phyloP scores from a whole-genome alignment of 2,113 vertebrate genomes.

The Panthera tigris region DNA sequence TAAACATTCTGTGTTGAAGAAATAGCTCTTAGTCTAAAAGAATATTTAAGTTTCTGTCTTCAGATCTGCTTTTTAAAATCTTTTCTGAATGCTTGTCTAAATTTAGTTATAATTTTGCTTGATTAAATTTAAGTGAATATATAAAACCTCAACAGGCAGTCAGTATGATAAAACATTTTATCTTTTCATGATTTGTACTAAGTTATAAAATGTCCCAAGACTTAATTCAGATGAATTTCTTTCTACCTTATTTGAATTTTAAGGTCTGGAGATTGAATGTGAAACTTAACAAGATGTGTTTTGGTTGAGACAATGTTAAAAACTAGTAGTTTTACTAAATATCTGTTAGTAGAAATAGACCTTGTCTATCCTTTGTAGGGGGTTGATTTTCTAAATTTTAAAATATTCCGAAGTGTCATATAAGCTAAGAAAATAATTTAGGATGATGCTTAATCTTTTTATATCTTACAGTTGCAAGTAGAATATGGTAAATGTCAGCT shows the following conservation, averaged over 20 bases:
- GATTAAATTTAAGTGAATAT: constrained; percentile 35
- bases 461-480: constrained; percentile 88
- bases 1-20: constrained; percentile 35
- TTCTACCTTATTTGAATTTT: constrained; percentile 47
- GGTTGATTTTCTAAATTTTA: constrained; percentile 40
- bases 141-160: constrained; percentile 25
- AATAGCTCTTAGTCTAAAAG: constrained; percentile 16
- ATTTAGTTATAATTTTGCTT: constrained; percentile 40
- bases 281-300: constrained; percentile 19
- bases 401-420: constrained; percentile 43
- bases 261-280: constrained; percentile 26
- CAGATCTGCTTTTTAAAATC: constrained; percentile 49
- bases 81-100: constrained; percentile 54
- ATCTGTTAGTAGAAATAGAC: background rate
- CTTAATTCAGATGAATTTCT: constrained; percentile 43
- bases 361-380: background rate
- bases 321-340: constrained; percentile 20
- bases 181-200: constrained; percentile 48
- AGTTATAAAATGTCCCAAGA: constrained; percentile 8
- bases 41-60: constrained; percentile 48
- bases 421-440: constrained; percentile 51
- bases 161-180: background rate
- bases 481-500: constrained; percentile 92
- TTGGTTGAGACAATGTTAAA: background rate
- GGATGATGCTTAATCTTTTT: constrained; percentile 59